Percentiles rank a stretch among this genome's conserved stretches.
These are phyloP conservation scores for Eurystomus glaucurus DNA, from an alignment of 2,797 vertebrate species.

Conservation along the genomic window DNA sequence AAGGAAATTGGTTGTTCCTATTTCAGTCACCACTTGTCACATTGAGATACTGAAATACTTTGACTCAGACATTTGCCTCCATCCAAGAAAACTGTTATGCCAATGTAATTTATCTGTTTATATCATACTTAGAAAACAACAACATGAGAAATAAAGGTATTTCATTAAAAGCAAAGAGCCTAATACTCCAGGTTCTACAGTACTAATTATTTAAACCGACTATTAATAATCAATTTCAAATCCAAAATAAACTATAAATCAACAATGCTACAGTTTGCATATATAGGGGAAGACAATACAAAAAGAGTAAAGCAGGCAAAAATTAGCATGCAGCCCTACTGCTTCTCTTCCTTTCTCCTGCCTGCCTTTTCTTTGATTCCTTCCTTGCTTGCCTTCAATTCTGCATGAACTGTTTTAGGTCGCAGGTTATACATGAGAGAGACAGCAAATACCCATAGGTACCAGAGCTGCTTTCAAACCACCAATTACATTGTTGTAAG, in stretches of 20 bases:
- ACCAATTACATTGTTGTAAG: not conserved
- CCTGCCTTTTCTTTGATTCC: not conserved
- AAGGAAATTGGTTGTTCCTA: not conserved
- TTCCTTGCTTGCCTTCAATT: not conserved
- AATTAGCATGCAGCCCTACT: not conserved
- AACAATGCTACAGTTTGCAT: not conserved
- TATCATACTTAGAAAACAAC: not conserved
- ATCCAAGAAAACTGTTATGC: not conserved
- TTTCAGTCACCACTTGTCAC: not conserved
- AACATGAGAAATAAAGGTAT: not conserved
- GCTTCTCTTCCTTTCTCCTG: not conserved
- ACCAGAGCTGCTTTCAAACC: not conserved
- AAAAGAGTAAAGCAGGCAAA: not conserved
- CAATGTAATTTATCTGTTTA: not conserved
- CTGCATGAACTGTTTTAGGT: not conserved
- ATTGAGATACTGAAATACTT: not conserved
- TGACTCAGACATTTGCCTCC: not conserved
- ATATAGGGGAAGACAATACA: not conserved
- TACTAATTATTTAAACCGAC: not conserved
- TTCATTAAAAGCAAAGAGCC: not conserved
- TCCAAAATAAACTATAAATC: not conserved
- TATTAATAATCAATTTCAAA: not conserved
- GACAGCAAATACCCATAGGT: not conserved
- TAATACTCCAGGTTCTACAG: not conserved
- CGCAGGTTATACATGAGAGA: not conserved